Evolutionary conservation across 2,888 invertebrate species (phyloP).

Genomic region (Chironomus riparius): DNA sequence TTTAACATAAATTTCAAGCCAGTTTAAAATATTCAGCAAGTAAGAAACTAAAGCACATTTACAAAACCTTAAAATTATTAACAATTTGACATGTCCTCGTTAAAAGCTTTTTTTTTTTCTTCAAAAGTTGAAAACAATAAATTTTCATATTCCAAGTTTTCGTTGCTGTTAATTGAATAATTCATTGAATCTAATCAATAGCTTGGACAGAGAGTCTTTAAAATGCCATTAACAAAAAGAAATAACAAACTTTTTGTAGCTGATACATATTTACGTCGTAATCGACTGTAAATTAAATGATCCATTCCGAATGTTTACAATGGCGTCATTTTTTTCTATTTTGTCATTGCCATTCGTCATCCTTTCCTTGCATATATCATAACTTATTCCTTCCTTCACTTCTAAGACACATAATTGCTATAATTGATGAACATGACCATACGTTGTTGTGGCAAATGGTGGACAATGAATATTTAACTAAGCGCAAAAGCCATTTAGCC

Average conservation of each 20-base stretch:
- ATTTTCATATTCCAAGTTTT: neutral
- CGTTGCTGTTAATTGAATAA: neutral
- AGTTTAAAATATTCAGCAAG: no score
- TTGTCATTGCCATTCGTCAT: no score
- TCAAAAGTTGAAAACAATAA: no score
- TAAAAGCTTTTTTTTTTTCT: neutral
- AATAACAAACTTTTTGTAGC: neutral
- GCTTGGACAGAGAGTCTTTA: neutral
- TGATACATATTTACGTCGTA: neutral
- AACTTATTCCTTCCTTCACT: no score
- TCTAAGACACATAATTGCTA: neutral
- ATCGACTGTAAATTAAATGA: no score
- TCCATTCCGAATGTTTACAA: neutral
- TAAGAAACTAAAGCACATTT: no score
- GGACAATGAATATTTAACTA: constrained; percentile 1
- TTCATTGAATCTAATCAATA: neutral
- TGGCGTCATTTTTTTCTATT: neutral
- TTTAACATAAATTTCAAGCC: no score
- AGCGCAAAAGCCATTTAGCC: neutral
- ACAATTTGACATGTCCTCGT: neutral
- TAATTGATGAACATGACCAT: constrained; percentile 4
- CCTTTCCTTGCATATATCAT: no score
- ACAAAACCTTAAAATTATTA: no score
- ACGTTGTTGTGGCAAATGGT: neutral
- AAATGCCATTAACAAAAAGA: neutral